Percentiles rank a stretch among this genome's conserved stretches.
phyloP scores from a whole-genome alignment of 2,797 vertebrate genomes.

The Phrynocephalus forsythii region DNA sequence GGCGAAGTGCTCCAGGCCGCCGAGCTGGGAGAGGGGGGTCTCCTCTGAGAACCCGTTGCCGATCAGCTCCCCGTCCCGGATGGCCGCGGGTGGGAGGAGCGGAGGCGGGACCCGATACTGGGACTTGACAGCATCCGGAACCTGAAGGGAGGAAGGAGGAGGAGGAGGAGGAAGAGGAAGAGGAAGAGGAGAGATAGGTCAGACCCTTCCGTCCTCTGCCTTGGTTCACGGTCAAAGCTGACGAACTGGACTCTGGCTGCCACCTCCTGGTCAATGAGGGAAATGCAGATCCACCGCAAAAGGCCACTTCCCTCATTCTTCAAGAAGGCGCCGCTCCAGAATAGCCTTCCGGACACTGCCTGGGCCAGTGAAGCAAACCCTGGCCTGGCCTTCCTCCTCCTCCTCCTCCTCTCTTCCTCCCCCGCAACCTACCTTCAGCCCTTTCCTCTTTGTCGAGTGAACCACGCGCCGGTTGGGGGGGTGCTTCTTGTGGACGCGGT shows the following conservation, averaged over 20 bases:
- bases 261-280: constrained; percentile 54
- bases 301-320: too few species aligned
- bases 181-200: too few species aligned
- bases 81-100: constrained; percentile 86
- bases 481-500: constrained; percentile 89
- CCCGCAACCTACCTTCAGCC: constrained; percentile 85
- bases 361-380: fast-evolving
- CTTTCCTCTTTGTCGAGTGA: constrained; percentile 87
- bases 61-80: constrained; percentile 93
- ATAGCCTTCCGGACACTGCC: too few species aligned
- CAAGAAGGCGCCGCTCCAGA: too few species aligned
- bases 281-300: background rate
- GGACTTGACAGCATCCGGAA: constrained; percentile 96
- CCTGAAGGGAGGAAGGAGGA: constrained; percentile 75
- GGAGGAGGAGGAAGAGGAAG: too few species aligned
- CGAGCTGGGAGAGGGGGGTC: constrained; percentile 79
- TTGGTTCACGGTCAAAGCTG: too few species aligned
- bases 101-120: constrained; percentile 93
- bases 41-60: constrained; percentile 90
- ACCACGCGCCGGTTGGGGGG: constrained; percentile 86
- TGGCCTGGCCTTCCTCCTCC: background rate
- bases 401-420: too few species aligned
- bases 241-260: background rate
- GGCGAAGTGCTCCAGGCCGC: constrained; percentile 88
- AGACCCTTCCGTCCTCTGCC: background rate